Evolutionary conservation across 2,113 vertebrate genomes (phyloP), one percentile per base, ranked within the genome.

Genomic region (Pao palembangensis): DNA sequence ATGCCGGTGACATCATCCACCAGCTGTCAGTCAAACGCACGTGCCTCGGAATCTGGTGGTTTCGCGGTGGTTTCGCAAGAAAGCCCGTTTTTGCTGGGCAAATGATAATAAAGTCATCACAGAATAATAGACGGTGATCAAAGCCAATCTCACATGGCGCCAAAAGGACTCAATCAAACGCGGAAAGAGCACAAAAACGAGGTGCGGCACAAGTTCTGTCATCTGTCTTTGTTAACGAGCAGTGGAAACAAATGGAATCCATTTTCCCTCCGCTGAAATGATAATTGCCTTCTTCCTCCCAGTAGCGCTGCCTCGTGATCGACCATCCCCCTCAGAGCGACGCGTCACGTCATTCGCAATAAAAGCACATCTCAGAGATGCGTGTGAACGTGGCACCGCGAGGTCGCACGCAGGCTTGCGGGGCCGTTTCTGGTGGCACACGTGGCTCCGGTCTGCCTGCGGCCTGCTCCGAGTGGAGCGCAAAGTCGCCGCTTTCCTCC

Each of bases 51-150:
- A 72, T 63, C 51, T 50, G 71, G 61, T 63, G 61, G 63, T 55
- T 43, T 67, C 61, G 51, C 51, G 0, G 34, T 63, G 61, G 63
- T 55, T 43, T 67, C 61, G 51, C 51, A 1, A 34, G 25, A 23
- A 63, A 53, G 79, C 51, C 58, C 51, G 64, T n/a, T 57, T 73
- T 71, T 55, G 57, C 61, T 65, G 71, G 64, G 50, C 34, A 58
- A 72, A 75, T 76, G 71, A 70, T 68, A 73, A 75, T 16, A 38
- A 21, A 6, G 66, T 78, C 82, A 83, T 82, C 64, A 69, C 59
- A 72, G 59, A 74, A 70, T 80, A 86, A 86, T 71, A 58, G 63
- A 64, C 81, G 81, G 79, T 64, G 74, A 81, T 76, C 81, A 75
- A 52, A 76, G 76, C 72, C 76, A 16, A 78, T 79, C 65, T 74